These are phyloP conservation scores for Entomobrya multifasciata DNA, from an alignment of 2,888 invertebrate species.

Conservation along the genomic window DNA sequence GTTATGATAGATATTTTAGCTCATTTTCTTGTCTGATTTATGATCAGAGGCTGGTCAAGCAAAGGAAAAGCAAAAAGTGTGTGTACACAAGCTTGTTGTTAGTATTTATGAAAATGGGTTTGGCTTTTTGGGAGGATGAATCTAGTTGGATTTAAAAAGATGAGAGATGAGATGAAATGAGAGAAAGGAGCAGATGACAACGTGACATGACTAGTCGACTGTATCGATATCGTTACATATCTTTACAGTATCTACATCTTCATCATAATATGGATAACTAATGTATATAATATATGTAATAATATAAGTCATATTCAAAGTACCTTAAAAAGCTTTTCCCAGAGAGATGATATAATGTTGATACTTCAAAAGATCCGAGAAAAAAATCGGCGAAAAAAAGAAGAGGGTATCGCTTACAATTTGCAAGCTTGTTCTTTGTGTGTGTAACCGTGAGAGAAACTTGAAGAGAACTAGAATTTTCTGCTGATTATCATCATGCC, in stretches of 20 bases:
- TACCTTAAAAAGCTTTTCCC: conserved; percentile 3
- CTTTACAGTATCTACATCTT: neutral
- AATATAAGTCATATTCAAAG: neutral
- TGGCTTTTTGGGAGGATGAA: neutral
- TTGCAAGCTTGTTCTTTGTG: neutral
- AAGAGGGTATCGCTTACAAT: conserved; percentile 34
- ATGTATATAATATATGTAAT: neutral
- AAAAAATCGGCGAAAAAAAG: conserved; percentile 11
- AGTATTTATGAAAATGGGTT: neutral
- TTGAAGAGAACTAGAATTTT: neutral
- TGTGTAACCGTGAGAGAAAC: neutral
- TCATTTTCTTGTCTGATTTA: conserved; percentile 63
- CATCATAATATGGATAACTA: neutral
- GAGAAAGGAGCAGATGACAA: conserved; percentile 71
- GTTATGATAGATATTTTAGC: conserved; percentile 34
- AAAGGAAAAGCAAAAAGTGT: conserved; percentile 19
- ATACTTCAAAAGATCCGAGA: conserved; percentile 11
- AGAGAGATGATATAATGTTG: conserved; percentile 17
- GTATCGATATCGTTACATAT: conserved; percentile 8
- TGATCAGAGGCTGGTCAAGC: conserved; percentile 69
- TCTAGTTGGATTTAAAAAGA: neutral
- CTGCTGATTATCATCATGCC: neutral
- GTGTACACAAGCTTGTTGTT: neutral
- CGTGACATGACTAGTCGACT: conserved; percentile 55
- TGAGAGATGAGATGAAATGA: conserved; percentile 41